Evolutionary conservation across 1,140 invertebrate genomes (phyloP), one percentile per base, ranked within the genome.

Genomic region (Dinoponera quadriceps): DNA sequence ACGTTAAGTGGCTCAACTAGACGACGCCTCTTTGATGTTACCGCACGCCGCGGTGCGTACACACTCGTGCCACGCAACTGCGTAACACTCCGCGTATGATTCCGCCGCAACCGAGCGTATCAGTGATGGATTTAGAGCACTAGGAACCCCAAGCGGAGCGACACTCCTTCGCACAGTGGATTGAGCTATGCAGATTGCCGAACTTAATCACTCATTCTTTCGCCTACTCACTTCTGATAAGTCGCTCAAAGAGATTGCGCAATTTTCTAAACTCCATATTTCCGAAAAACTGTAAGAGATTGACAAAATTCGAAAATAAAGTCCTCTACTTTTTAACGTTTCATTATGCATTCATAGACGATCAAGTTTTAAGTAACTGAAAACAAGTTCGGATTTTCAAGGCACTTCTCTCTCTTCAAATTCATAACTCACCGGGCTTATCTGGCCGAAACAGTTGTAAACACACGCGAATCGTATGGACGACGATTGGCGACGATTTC

Each of bases 1-100:
- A 89, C 89, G 87, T 92, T 93, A 93, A 93, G 92, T 93, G 92
- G 91, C 91, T 92, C 88, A 93, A 92, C 92, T 93, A 92, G 91
- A 86, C 69, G 88, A 82, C 86, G 87, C 78, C 72, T 87, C 92
- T 93, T 93, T 93, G 92, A 93, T 91, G 88, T 85, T 78, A 88
- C 91, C 88, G 92, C 92, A 81, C 66, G 83, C 85, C 69, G 33
- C 51, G 72, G 51, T 78, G 83, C 85, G 83, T 85, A 83, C 85
- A 77, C 74, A 65, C 86, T 85, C 90, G 75, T 74, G 85, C 88
- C 78, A 89, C 87, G 82, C 88, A 89, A 89, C 88, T 84, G 74
- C 77, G 87, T 85, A 88, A 88, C 84, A 82, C 69, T 82, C 59
- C 69, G 75, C 86, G 66, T 85, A 82, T 81, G 85, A 85, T 88